Conservation (phyloP, 2,797 vertebrate species). For the Tachyglossus aculeatus region DNA sequence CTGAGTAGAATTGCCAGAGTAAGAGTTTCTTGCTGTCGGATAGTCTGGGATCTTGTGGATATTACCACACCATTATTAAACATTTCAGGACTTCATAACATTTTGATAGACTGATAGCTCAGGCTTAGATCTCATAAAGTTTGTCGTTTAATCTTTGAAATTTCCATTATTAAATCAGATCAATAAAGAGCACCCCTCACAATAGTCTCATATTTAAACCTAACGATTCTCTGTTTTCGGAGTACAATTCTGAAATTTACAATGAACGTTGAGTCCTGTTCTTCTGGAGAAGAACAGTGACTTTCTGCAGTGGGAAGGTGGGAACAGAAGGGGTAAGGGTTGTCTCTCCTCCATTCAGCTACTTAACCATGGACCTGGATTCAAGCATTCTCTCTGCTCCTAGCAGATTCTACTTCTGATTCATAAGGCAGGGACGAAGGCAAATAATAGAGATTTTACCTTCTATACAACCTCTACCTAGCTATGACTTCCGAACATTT, state of each 20-base stretch:
- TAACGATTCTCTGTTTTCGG: neutral
- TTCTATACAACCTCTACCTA: too few relatives aligned
- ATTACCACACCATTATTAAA: conserved; percentile 35
- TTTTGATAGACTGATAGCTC: conserved; percentile 1
- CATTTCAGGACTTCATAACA: conserved; percentile 23
- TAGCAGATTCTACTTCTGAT: too few relatives aligned
- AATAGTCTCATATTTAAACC: neutral
- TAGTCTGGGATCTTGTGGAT: conserved; percentile 23
- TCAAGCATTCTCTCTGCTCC: too few relatives aligned
- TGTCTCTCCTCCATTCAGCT: too few relatives aligned
- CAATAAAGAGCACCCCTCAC: neutral
- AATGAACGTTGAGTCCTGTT: too few relatives aligned
- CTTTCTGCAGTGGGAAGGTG: too few relatives aligned
- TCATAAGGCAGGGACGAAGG: too few relatives aligned
- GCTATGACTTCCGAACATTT: too few relatives aligned
- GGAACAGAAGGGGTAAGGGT: too few relatives aligned
- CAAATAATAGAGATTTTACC: too few relatives aligned
- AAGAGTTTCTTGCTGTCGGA: conserved; percentile 18
- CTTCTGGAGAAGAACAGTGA: too few relatives aligned
- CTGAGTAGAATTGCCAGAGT: conserved; percentile 8
- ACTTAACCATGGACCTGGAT: too few relatives aligned
- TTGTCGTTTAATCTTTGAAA: conserved; percentile 33
- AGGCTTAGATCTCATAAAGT: conserved; percentile 32
- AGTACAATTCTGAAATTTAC: neutral
- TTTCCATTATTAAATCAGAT: conserved; percentile 52